phyloP scores from a whole-genome alignment of 2,113 vertebrate species.

The Ammodytes dubius region DNA sequence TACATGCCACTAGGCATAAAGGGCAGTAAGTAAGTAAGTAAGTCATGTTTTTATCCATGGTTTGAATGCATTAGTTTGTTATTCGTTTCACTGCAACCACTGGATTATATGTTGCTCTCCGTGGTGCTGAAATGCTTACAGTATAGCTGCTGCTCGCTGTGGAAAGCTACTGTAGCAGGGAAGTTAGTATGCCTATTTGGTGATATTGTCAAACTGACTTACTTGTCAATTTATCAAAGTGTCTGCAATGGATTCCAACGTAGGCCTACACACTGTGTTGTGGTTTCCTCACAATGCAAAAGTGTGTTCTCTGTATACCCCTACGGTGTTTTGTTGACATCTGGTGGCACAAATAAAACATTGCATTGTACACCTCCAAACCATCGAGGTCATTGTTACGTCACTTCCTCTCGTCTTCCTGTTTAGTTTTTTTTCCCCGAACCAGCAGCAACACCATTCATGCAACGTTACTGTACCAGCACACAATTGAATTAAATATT shows the following conservation, averaged over 20 bases:
- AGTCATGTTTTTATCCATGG: too few relatives aligned
- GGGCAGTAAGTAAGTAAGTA: too few relatives aligned
- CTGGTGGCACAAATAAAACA: not conserved
- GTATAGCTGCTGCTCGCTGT: not conserved
- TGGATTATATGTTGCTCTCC: slow-evolving; percentile 16
- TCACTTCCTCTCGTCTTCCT: slow-evolving; percentile 69
- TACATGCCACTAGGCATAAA: too few relatives aligned
- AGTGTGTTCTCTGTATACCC: not conserved
- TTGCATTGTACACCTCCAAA: not conserved
- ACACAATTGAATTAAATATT: slow-evolving; percentile 35
- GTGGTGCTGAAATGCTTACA: slow-evolving; percentile 35
- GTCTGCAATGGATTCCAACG: too few relatives aligned
- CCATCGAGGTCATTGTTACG: not conserved
- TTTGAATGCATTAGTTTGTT: too few relatives aligned
- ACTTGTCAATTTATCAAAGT: not conserved
- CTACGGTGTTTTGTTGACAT: slow-evolving; percentile 2
- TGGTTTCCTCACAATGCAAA: not conserved
- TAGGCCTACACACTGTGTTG: not conserved
- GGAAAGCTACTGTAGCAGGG: not conserved
- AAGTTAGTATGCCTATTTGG: too few relatives aligned
- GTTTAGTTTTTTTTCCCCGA: slow-evolving; percentile 44
- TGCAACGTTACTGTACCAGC: not conserved
- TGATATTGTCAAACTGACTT: too few relatives aligned
- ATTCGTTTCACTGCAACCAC: not conserved
- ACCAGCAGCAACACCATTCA: not conserved